A percentile compares a stretch with the other conserved stretches of the same genome.
These are phyloP conservation scores for Tiaroga cobitis DNA, from an alignment of 2,797 vertebrate genomes.

Conservation along the genomic window DNA sequence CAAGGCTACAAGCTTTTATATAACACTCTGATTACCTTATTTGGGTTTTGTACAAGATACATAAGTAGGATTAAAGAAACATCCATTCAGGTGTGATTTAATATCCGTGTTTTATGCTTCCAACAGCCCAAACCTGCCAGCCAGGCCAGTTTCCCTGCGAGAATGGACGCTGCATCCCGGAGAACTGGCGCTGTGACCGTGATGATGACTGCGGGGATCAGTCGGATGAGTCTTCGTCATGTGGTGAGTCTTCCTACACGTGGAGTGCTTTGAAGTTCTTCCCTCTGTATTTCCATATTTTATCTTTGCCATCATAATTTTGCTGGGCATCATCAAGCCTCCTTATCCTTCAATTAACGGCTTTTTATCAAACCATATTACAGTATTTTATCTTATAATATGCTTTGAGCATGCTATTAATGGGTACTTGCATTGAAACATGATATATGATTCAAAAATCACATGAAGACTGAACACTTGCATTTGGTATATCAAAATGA, in stretches of 20 bases:
- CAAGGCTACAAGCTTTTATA: not conserved
- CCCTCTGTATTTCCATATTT: conserved; percentile 6
- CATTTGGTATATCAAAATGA: not conserved
- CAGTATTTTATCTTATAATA: not conserved
- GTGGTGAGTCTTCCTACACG: conserved; percentile 71
- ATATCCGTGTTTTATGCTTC: not conserved
- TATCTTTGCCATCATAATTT: not conserved
- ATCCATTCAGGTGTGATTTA: conserved; percentile 1
- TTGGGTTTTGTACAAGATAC: not conserved
- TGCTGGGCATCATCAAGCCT: not conserved
- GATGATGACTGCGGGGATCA: conserved; percentile 87
- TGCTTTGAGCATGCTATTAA: not conserved
- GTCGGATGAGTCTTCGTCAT: conserved; percentile 81
- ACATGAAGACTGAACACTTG: not conserved
- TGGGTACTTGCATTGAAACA: not conserved
- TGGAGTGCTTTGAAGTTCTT: conserved; percentile 6
- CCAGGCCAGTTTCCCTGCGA: conserved; percentile 82
- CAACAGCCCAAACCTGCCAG: conserved; percentile 83
- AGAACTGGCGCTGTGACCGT: conserved; percentile 83
- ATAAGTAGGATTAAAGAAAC: conserved; percentile 3
- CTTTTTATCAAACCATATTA: not conserved
- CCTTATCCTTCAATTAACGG: not conserved
- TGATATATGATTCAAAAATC: not conserved
- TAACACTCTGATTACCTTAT: not conserved
- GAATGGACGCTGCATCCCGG: conserved; percentile 85